These are phyloP conservation scores for Phodopus roborovskii DNA, from an alignment of 2,113 vertebrate species.

Conservation along the genomic window DNA sequence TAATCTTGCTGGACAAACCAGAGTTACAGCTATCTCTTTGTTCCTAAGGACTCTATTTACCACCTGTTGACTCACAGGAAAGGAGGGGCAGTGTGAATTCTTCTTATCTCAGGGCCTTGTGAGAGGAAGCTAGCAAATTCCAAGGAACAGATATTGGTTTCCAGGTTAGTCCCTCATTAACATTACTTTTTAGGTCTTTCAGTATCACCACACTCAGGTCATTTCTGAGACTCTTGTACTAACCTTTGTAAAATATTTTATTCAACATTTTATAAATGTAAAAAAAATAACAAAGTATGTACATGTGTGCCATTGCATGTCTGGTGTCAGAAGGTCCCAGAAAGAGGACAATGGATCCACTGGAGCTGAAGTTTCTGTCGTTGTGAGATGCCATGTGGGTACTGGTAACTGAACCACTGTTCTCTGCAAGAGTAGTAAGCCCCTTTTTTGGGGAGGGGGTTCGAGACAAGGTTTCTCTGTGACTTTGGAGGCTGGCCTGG, in stretches of 20 bases:
- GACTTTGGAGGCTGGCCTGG: too few relatives aligned
- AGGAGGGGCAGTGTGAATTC: too few relatives aligned
- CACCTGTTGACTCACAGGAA: too few relatives aligned
- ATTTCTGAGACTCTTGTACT: not conserved
- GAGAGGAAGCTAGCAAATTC: too few relatives aligned
- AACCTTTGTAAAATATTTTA: conserved; percentile 37
- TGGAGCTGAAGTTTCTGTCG: not conserved
- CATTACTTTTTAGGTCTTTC: too few relatives aligned
- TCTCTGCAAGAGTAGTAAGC: not conserved
- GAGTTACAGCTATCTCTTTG: too few relatives aligned
- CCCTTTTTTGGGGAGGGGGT: not conserved
- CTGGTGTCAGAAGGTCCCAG: not conserved
- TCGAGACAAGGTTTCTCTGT: not conserved
- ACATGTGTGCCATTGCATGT: not conserved
- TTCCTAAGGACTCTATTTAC: too few relatives aligned
- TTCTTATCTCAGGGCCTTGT: too few relatives aligned
- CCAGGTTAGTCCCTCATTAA: too few relatives aligned
- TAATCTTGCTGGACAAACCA: too few relatives aligned
- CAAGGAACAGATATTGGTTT: too few relatives aligned
- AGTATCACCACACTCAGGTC: not conserved
- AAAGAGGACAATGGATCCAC: not conserved
- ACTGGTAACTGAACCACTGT: not conserved
- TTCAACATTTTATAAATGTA: not conserved
- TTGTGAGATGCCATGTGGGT: not conserved
- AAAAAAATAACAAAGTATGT: not conserved